Evolutionary conservation across 2,888 invertebrate species (phyloP).

Genomic region (Euphydryas editha): DNA sequence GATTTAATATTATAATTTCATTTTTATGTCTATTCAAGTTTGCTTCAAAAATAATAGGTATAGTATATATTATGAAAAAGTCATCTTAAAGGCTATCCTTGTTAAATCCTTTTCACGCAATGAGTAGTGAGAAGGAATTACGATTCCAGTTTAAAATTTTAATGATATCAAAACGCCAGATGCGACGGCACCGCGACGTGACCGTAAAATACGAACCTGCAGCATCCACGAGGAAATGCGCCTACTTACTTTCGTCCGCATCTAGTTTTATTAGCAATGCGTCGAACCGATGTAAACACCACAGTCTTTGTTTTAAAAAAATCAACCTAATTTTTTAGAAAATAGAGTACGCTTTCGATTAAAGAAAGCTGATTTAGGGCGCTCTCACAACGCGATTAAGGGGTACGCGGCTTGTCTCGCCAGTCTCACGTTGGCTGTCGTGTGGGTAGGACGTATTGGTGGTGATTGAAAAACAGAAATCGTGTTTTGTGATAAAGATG

Average conservation of each 20-base stretch:
- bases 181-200: conserved; percentile 64
- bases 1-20: too few relatives aligned
- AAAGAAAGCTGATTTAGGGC: conserved; percentile 12
- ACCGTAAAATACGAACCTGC: conserved; percentile 59
- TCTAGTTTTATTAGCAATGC: conserved; percentile 59
- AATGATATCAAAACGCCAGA: conserved; percentile 36
- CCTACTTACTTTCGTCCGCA: conserved; percentile 80
- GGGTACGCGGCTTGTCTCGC: conserved; percentile 40
- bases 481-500: conserved; percentile 76
- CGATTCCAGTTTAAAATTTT: not conserved
- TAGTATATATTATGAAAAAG: too few relatives aligned
- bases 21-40: too few relatives aligned
- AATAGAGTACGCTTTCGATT: conserved; percentile 51
- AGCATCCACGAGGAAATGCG: conserved; percentile 74
- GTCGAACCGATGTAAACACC: conserved; percentile 55
- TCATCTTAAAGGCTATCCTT: not conserved
- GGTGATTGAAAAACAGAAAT: conserved; percentile 52
- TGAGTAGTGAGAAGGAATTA: not conserved
- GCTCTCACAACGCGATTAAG: conserved; percentile 28
- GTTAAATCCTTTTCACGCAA: not conserved
- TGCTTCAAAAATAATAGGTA: too few relatives aligned
- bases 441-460: conserved; percentile 52
- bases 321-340: conserved; percentile 33
- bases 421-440: conserved; percentile 63
- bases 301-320: conserved; percentile 25